These are phyloP conservation scores for rat (Rattus norvegicus) DNA, from an alignment of 2,113 vertebrate genomes.

Conservation along the genomic window GRCr8 NC_086021.1:156564001-156564500, in stretches of 20 bases:
- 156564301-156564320: background rate
- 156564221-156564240: background rate
- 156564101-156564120: too few relatives aligned
- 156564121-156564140: background rate
- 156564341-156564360: constrained; percentile 53
- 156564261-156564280: constrained; percentile 29
- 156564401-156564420: constrained; percentile 97
- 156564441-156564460: constrained; percentile 96
- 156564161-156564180: background rate
- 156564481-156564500: constrained; percentile 98
- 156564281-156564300: background rate
- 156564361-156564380: constrained; percentile 94
- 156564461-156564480: constrained; percentile 95
- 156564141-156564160: background rate
- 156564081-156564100: background rate
- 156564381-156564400: constrained; percentile 97
- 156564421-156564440: constrained; percentile 99
- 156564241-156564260: background rate
- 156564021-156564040: background rate
- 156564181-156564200: background rate
- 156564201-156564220: background rate
- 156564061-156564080: background rate
- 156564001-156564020: background rate
- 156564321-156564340: background rate
- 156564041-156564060: background rate